Conservation (phyloP, 30 jellyfish, hydroid and myxozoan genomes). For the Chironex yamaguchii region DNA sequence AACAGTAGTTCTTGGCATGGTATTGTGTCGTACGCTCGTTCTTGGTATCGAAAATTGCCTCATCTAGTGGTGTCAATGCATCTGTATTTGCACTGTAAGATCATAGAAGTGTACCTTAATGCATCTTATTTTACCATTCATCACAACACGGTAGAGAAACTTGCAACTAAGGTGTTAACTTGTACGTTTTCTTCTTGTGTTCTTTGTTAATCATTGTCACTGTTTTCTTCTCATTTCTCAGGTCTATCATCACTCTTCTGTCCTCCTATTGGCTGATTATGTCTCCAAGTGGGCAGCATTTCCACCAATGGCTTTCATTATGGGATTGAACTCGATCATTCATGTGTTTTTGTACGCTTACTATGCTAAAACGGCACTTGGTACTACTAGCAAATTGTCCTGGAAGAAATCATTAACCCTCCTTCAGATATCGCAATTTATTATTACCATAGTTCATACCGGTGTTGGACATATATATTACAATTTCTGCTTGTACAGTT, state of each 20-base stretch:
- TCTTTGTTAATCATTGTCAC: too few species aligned
- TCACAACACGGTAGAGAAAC: too few species aligned
- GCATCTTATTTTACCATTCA: too few species aligned
- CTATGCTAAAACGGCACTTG: constrained; percentile 77
- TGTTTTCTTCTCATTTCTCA: too few species aligned
- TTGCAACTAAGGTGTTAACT: too few species aligned
- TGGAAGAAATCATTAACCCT: constrained; percentile 84
- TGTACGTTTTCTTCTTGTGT: too few species aligned
- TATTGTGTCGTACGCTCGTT: too few species aligned
- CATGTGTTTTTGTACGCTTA: constrained; percentile 83
- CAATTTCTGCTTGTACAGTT: constrained; percentile 78
- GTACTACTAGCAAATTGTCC: constrained; percentile 4
- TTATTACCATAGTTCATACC: constrained; percentile 69
- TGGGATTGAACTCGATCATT: constrained; percentile 83
- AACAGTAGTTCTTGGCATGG: too few species aligned
- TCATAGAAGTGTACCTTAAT: too few species aligned
- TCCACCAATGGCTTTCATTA: constrained; percentile 85
- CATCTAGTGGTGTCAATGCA: too few species aligned
- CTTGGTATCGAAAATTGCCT: too few species aligned
- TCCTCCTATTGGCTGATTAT: constrained; percentile 81
- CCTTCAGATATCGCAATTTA: constrained; percentile 83
- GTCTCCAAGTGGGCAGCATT: constrained; percentile 73
- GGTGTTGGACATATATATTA: constrained; percentile 75
- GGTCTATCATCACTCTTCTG: constrained; percentile 91
- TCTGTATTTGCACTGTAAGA: too few species aligned